These are phyloP conservation scores for Agonopterix arenella DNA, from an alignment of 2,888 invertebrate species.

Conservation along the genomic window DNA sequence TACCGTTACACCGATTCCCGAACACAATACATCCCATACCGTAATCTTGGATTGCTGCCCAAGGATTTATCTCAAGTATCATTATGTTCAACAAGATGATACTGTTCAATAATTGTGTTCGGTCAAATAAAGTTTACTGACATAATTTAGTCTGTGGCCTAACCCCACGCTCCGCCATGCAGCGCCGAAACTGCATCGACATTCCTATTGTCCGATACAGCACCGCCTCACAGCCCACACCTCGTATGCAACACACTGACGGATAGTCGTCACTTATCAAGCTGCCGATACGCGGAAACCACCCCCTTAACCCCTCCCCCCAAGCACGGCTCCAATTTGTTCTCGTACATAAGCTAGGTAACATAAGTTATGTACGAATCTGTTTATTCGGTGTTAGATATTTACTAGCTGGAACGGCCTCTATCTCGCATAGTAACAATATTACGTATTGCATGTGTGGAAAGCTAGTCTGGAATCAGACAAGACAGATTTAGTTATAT, in stretches of 20 bases:
- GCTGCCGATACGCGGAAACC: slow-evolving; percentile 32
- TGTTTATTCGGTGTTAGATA: slow-evolving; percentile 3
- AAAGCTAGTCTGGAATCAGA: no score
- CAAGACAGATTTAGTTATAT: no score
- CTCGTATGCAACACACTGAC: slow-evolving; percentile 48
- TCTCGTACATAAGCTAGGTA: slow-evolving; percentile 20
- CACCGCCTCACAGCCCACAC: slow-evolving; percentile 24
- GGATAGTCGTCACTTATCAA: slow-evolving; percentile 51
- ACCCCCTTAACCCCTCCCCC: slow-evolving; percentile 28
- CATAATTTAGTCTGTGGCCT: slow-evolving; percentile 18
- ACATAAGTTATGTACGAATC: slow-evolving; percentile 7
- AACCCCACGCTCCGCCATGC: slow-evolving; percentile 11
- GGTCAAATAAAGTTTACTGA: neutral
- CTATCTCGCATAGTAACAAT: no score
- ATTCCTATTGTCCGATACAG: slow-evolving; percentile 39
- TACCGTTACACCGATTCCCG: neutral
- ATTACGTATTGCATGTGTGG: no score
- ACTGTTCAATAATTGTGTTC: no score
- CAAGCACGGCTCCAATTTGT: slow-evolving; percentile 35
- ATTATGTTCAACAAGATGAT: no score
- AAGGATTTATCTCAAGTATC: no score
- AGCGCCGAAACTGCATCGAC: slow-evolving; percentile 36
- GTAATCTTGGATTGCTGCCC: no score
- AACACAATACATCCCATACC: no score
- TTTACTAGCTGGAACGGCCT: neutral